A percentile compares a stretch with the other conserved stretches of the same genome.
These are phyloP conservation scores for Scaptomyza graminum DNA, from an alignment of 1,140 invertebrate species.

Conservation along the genomic window DNA sequence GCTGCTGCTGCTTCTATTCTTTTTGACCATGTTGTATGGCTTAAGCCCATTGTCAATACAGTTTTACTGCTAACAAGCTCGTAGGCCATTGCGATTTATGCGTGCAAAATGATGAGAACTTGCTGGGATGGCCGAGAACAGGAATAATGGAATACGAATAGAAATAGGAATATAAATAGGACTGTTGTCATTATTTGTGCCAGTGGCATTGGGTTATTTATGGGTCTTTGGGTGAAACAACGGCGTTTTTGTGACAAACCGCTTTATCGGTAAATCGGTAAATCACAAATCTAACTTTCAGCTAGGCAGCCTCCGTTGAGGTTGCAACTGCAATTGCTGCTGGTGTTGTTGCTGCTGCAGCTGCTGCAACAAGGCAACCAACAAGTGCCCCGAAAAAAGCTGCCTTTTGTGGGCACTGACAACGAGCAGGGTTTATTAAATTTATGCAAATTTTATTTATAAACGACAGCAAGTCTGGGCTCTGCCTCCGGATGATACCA, in stretches of 20 bases:
- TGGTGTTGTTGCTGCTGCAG: conserved; percentile 11
- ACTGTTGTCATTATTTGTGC: conserved; percentile 80
- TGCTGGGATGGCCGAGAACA: conserved; percentile 32
- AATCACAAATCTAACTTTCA: conserved; percentile 70
- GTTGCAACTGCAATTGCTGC: conserved; percentile 25
- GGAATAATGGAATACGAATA: not conserved
- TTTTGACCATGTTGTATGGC: conserved; percentile 15
- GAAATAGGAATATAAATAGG: not conserved
- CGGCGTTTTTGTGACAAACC: conserved; percentile 75
- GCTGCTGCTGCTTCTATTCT: not conserved
- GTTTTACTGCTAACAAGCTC: conserved; percentile 41
- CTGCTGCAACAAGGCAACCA: conserved; percentile 42
- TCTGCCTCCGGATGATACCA: conserved; percentile 11
- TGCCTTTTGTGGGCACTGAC: conserved; percentile 65
- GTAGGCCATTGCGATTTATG: conserved; percentile 59
- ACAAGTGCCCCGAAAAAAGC: conserved; percentile 48
- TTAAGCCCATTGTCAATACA: conserved; percentile 40
- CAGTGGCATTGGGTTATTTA: conserved; percentile 73
- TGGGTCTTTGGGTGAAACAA: conserved; percentile 80
- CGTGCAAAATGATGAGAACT: conserved; percentile 75
- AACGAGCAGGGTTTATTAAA: conserved; percentile 76
- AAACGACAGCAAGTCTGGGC: conserved; percentile 59
- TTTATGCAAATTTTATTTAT: conserved; percentile 82
- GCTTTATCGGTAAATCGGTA: conserved; percentile 81
- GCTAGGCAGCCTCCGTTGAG: conserved; percentile 38